Conservation (phyloP, 2,888 invertebrate genomes). For the Sphaerophoria taeniata region DNA sequence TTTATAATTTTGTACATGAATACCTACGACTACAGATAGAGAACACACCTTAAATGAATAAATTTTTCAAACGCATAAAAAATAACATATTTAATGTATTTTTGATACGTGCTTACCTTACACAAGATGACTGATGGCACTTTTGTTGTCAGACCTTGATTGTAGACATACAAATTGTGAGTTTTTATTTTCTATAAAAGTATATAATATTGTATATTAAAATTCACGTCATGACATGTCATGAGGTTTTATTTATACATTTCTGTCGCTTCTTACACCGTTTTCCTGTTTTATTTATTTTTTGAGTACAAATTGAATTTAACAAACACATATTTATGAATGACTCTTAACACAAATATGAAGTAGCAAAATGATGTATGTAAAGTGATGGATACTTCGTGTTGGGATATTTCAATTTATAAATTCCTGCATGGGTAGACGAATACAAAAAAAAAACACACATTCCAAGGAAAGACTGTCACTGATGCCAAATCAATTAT, state of each 20-base stretch:
- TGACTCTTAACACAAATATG: neutral
- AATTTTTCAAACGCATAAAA: neutral
- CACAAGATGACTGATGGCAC: neutral
- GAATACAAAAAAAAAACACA: neutral
- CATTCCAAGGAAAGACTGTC: no score
- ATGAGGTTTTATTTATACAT: conserved; percentile 1
- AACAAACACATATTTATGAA: conserved; percentile 18
- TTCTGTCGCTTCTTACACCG: conserved; percentile 1
- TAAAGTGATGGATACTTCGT: neutral
- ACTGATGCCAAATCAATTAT: no score
- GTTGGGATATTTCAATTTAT: neutral
- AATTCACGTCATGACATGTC: conserved; percentile 4
- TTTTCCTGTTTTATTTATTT: neutral
- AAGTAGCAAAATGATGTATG: neutral
- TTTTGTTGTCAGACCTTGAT: conserved; percentile 11
- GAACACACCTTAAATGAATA: neutral
- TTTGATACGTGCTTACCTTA: conserved; percentile 14
- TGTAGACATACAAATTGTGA: neutral
- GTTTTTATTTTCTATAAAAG: neutral
- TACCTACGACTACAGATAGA: neutral
- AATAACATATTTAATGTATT: conserved; percentile 9
- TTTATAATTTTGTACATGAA: no score
- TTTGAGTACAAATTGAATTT: conserved; percentile 19
- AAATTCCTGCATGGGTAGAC: neutral
- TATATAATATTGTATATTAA: neutral